A percentile compares a stretch with the other conserved stretches of the same genome.
Evolutionary conservation across 2,797 vertebrate species (phyloP).

Genomic region (Parotocinclus haroldoi): DNA sequence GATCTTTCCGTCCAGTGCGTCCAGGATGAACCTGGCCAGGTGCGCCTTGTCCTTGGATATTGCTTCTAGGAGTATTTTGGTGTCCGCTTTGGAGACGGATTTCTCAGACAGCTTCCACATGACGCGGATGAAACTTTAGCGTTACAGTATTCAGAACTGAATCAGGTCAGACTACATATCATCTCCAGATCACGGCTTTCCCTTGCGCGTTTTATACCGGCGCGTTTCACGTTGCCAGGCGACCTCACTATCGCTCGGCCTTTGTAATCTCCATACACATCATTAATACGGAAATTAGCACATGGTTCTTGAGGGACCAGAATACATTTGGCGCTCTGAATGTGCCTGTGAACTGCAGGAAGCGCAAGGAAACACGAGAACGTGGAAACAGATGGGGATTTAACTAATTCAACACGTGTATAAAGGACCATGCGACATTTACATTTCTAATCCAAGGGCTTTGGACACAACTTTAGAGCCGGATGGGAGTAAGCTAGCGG

Average conservation of each 20-base stretch:
- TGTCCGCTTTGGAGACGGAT: conserved; percentile 51
- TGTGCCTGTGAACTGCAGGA: conserved; percentile 39
- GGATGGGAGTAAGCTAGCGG: too few species aligned
- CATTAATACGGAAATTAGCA: conserved; percentile 57
- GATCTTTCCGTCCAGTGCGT: conserved; percentile 68
- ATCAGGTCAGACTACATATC: background rate
- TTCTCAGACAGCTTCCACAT: conserved; percentile 59
- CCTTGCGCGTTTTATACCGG: conserved; percentile 52
- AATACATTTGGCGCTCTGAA: conserved; percentile 53
- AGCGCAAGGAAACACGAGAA: conserved; percentile 7
- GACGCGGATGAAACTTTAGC: background rate
- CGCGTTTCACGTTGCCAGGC: conserved; percentile 58
- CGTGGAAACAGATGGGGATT: conserved; percentile 1
- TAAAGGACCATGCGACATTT: background rate
- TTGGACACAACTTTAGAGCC: too few species aligned
- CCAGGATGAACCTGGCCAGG: conserved; percentile 67
- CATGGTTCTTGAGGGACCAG: conserved; percentile 42
- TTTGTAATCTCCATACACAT: conserved; percentile 64
- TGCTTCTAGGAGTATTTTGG: conserved; percentile 66
- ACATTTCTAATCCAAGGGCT: background rate
- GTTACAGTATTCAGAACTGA: too few species aligned
- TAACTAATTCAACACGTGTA: conserved; percentile 5
- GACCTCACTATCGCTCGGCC: conserved; percentile 52
- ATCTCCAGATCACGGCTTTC: conserved; percentile 32
- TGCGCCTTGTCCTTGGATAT: conserved; percentile 72